Conservation (phyloP, 2,113 vertebrate genomes). For the human region GRCh38 chr3:87338501-87339000, state of each 20-base stretch:
- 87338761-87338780: neutral
- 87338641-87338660: neutral
- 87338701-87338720: neutral
- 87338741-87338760: neutral
- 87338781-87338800: neutral
- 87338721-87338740: neutral
- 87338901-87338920: neutral
- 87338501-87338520: neutral
- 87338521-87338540: neutral
- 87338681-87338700: neutral
- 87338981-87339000: neutral
- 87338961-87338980: slow-evolving; percentile 26
- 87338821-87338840: neutral
- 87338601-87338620: neutral
- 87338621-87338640: neutral
- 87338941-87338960: slow-evolving; percentile 15
- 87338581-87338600: neutral
- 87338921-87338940: neutral
- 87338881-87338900: neutral
- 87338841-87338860: neutral
- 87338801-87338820: neutral
- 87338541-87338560: slow-evolving; percentile 37
- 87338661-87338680: neutral
- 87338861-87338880: neutral
- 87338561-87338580: neutral